Conservation (phyloP, 2,113 vertebrate genomes). For the Turdus rufiventris region DNA sequence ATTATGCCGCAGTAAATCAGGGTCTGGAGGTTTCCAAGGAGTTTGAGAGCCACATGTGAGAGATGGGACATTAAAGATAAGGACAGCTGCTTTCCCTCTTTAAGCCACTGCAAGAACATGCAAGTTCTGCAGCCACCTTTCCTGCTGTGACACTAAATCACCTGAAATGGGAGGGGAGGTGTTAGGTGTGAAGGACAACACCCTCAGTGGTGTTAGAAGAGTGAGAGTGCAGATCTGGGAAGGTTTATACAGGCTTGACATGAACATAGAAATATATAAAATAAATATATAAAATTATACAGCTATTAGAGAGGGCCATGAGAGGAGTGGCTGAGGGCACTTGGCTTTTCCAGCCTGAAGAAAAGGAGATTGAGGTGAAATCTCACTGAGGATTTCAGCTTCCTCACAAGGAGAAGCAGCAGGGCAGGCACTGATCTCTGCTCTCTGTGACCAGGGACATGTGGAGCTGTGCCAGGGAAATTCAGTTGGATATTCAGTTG, state of each 20-base stretch:
- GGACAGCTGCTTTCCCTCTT: background rate
- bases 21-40: background rate
- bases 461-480: background rate
- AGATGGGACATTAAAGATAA: background rate
- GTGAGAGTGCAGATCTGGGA: background rate
- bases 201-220: background rate
- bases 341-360: background rate
- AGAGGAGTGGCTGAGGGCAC: background rate
- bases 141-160: background rate
- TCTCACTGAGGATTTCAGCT: background rate
- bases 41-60: background rate
- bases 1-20: background rate
- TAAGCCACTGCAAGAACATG: background rate
- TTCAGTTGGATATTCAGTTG: fast-evolving
- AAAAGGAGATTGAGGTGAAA: background rate
- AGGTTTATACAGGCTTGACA: background rate
- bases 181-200: background rate
- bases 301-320: fast-evolving
- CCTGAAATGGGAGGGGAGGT: background rate
- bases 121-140: background rate
- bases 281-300: background rate
- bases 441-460: background rate
- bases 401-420: background rate
- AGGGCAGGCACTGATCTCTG: background rate
- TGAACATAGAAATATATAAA: background rate